Evolutionary conservation across 2,888 invertebrate species (phyloP), one percentile per base, ranked within the genome.

Genomic region (Quadriops clusia): DNA sequence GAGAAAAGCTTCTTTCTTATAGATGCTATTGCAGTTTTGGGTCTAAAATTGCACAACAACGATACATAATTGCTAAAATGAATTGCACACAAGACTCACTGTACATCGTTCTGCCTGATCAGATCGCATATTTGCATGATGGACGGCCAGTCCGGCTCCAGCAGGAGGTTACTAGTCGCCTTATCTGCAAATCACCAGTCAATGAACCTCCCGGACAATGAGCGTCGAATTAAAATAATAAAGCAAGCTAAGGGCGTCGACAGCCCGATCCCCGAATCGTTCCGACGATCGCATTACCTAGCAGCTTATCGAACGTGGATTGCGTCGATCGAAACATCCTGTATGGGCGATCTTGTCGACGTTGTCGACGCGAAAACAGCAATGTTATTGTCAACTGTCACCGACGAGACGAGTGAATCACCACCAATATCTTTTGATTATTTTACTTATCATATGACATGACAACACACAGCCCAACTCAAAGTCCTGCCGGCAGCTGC

Each of bases 121-220:
- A 82, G 70, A 67, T 98, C 98, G 62, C 93, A 93, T 58, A 97
- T 89, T 60, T 85, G 78, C 41, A 98, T 60, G 48, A 91, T 95
- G 3, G 87, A 74, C 26, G 84, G 83, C 97, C 95, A 97, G 64
- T 98, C 93, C 25, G 95, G 89, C 58, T 98, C 98, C 56, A 98
- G 69, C 31, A 85, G 74, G 45, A 91, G 70, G 63, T 91, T 81
- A 65, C 91, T 95, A 28, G 98, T 98, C 27, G 95, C 95, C 71
- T 86, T 91, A 60, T 98, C 97, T 89, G 61, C 9, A 15, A 8
- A 13, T n/a, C n/a, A n/a, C n/a, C n/a, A n/a, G n/a, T n/a, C n/a
- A n/a, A n/a, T n/a, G n/a, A n/a, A n/a, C n/a, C n/a, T n/a, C n/a
- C n/a, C n/a, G n/a, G n/a, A n/a, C n/a, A n/a, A n/a, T n/a, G n/a